phyloP scores from a whole-genome alignment of 2,888 invertebrate species.

The Agonopterix heracliana region DNA sequence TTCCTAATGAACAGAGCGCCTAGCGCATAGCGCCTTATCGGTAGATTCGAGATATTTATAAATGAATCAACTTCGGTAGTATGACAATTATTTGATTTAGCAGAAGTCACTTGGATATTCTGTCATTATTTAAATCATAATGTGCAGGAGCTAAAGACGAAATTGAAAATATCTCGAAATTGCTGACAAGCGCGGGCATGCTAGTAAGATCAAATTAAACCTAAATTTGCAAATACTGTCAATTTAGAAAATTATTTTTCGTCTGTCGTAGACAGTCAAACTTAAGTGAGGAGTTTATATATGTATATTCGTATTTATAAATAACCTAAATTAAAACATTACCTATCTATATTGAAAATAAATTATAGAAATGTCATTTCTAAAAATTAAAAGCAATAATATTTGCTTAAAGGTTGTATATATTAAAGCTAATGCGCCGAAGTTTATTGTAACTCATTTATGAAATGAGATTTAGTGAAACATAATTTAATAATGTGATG shows the following conservation, averaged over 20 bases:
- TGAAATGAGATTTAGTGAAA: slow-evolving; percentile 33
- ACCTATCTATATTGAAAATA: slow-evolving; percentile 17
- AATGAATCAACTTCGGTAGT: too few relatives aligned
- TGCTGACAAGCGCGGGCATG: too few relatives aligned
- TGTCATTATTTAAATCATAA: too few relatives aligned
- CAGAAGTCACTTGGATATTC: too few relatives aligned
- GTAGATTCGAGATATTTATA: too few relatives aligned
- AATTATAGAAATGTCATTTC: slow-evolving; percentile 21
- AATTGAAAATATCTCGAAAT: too few relatives aligned
- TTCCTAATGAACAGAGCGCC: too few relatives aligned
- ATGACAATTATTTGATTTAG: too few relatives aligned
- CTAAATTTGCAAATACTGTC: slow-evolving; percentile 14
- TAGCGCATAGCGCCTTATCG: too few relatives aligned
- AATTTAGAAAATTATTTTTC: slow-evolving; percentile 22
- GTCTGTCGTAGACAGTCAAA: slow-evolving; percentile 20
- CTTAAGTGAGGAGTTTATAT: neutral
- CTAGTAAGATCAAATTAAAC: too few relatives aligned
- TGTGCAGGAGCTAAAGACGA: too few relatives aligned
- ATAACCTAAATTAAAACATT: neutral
- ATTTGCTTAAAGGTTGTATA: slow-evolving; percentile 46
- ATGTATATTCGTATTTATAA: neutral
- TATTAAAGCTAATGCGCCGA: slow-evolving; percentile 17
- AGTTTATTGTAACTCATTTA: slow-evolving; percentile 28
- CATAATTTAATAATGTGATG: neutral
- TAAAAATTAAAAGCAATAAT: slow-evolving; percentile 51